Conservation (phyloP, 2,797 vertebrate species). For the Parauchenoglanis ngamensis region DNA sequence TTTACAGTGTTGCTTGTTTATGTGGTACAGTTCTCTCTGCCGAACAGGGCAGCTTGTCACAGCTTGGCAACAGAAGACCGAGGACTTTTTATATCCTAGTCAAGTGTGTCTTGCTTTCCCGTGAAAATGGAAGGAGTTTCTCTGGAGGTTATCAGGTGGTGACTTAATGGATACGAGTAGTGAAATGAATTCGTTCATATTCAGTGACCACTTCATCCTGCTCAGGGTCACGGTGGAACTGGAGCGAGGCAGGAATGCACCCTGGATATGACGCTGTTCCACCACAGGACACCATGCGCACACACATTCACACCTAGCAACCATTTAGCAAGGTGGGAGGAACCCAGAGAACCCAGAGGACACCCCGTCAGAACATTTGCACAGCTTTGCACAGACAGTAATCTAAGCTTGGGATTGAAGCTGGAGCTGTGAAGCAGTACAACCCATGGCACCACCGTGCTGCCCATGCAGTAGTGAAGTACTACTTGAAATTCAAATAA, state of each 20-base stretch:
- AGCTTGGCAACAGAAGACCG: not conserved
- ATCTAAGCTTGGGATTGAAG: not conserved
- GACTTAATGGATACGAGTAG: not conserved
- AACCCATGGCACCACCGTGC: not conserved
- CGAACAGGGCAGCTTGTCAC: not conserved
- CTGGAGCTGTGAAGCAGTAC: not conserved
- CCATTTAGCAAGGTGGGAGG: not conserved
- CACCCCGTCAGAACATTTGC: not conserved
- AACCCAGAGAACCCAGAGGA: not conserved
- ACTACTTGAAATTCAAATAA: not conserved
- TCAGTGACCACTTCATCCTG: not conserved
- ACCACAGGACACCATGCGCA: not conserved
- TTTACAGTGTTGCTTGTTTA: not conserved
- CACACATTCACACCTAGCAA: not conserved
- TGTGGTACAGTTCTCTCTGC: not conserved
- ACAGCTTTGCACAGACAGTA: not conserved
- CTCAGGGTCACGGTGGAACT: not conserved
- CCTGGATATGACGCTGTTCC: not conserved
- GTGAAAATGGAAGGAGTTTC: not conserved
- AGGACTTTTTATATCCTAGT: not conserved
- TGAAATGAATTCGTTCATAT: not conserved
- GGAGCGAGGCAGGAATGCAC: not conserved
- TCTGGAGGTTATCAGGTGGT: not conserved
- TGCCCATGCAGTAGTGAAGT: not conserved
- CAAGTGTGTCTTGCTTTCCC: not conserved